Evolutionary conservation across 2,797 vertebrate species (phyloP).

Genomic region (Mastacembelus armatus): DNA sequence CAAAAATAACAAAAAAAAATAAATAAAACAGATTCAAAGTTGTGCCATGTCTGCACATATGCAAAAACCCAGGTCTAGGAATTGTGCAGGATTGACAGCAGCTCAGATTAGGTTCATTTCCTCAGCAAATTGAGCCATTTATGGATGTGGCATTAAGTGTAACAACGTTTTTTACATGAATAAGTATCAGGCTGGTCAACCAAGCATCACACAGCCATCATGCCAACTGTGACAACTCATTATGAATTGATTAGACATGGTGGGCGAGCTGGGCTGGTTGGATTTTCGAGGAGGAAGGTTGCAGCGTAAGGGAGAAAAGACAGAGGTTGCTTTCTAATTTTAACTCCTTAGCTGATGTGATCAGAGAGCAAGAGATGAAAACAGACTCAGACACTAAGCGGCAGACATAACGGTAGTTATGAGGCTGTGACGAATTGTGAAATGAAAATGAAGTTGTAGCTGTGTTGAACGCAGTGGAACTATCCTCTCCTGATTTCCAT

Average conservation of each 20-base stretch:
- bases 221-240: conserved; percentile 66
- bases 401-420: conserved; percentile 35
- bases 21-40: conserved; percentile 20
- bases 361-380: conserved; percentile 54
- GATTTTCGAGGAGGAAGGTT: conserved; percentile 20
- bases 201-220: conserved; percentile 57
- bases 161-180: conserved; percentile 73
- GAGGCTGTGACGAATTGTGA: conserved; percentile 45
- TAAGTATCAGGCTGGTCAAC: conserved; percentile 75
- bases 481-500: conserved; percentile 12
- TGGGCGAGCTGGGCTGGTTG: conserved; percentile 19
- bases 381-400: conserved; percentile 32
- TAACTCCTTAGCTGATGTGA: conserved; percentile 64
- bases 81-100: conserved; percentile 65
- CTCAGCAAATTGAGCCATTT: conserved; percentile 78
- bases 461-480: conserved; percentile 16
- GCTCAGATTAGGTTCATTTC: conserved; percentile 76
- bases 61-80: conserved; percentile 12
- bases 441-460: conserved; percentile 50
- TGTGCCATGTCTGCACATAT: background rate
- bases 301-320: conserved; percentile 29
- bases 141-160: conserved; percentile 66
- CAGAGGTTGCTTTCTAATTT: conserved; percentile 66
- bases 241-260: conserved; percentile 71
- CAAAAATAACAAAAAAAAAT: conserved; percentile 15